Evolutionary conservation across 1,140 invertebrate species (phyloP).

Genomic region (Macrobrachium nipponense): DNA sequence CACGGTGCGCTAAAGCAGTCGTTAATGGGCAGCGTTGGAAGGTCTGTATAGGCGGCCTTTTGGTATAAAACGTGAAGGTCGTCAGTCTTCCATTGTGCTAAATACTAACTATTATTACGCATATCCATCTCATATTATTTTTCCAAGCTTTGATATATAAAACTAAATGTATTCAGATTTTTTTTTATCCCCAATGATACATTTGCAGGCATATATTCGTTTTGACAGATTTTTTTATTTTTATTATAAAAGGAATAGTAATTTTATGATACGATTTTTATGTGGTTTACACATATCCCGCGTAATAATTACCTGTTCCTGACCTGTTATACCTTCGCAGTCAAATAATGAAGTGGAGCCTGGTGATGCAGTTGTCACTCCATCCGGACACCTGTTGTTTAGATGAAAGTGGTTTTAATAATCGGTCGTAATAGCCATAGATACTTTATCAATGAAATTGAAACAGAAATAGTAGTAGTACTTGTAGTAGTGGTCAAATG

Average conservation of each 20-base stretch:
- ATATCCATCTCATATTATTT: no score
- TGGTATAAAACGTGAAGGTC: background rate
- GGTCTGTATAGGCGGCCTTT: conserved; percentile 50
- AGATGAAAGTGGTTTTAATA: background rate
- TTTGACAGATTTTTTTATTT: no score
- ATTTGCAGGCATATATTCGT: no score
- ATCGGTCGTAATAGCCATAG: background rate
- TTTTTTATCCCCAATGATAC: no score
- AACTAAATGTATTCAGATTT: no score
- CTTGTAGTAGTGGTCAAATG: background rate
- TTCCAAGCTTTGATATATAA: no score
- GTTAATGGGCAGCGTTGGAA: conserved; percentile 74
- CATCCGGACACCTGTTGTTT: conserved; percentile 31
- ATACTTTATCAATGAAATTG: background rate
- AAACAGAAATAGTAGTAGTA: background rate
- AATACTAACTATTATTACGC: no score
- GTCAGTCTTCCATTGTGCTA: no score
- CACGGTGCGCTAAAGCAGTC: conserved; percentile 74
- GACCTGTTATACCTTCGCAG: conserved; percentile 26
- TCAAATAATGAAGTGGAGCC: conserved; percentile 66
- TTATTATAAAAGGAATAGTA: no score
- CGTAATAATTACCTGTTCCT: conserved; percentile 1
- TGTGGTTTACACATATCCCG: no score
- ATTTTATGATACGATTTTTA: no score
- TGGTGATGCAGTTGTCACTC: conserved; percentile 62